Evolutionary conservation across 2,888 invertebrate genomes (phyloP), one percentile per base, ranked within the genome.

Genomic region (Minunthozetes semirufus): DNA sequence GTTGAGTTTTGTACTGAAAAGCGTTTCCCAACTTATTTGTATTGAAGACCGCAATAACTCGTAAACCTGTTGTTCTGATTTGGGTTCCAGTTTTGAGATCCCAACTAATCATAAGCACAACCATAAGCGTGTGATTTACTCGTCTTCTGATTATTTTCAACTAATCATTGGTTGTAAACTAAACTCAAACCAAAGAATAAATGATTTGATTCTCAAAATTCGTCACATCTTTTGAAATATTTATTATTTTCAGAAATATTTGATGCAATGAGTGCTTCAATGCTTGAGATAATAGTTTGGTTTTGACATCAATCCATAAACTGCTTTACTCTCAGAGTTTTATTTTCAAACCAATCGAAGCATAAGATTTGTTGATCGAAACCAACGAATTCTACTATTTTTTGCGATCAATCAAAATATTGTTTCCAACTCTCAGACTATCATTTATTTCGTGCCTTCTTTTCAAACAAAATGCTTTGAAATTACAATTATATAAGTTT

Each of bases 261-360:
- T 33, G 19, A 33, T 29, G 61, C 6, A 25, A 61, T 61, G 11
- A 61, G 29, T 61, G 27, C 27, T 61, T 61, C 27, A 61, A 61
- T 29, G 27, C 17, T 61, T 61, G 3, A 22, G 9, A 17, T 61
- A 29, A 61, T 17, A n/a, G 25, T 17, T 9, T 22, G 11, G 9
- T 17, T 17, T 29, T 61, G 17, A 61, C 29, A 29, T 17, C 25
- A 61, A 61, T 29, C 27, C 19, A 29, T 29, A 33, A 13, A 29
- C 11, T 61, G 29, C 17, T 29, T 1, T 15, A 4, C 29, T 61
- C 29, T 17, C 27, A 61, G 15, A 56, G 5, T 61, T 61, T 61
- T 33, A 29, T 29, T 61, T 61, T 61, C 61, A 33, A 61, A 61
- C 61, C 25, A 61, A 61, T 61, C 29, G 29, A 61, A 29, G 29